These are phyloP conservation scores for Ormyrus thymus DNA, from an alignment of 2,888 invertebrate species.

Conservation along the genomic window DNA sequence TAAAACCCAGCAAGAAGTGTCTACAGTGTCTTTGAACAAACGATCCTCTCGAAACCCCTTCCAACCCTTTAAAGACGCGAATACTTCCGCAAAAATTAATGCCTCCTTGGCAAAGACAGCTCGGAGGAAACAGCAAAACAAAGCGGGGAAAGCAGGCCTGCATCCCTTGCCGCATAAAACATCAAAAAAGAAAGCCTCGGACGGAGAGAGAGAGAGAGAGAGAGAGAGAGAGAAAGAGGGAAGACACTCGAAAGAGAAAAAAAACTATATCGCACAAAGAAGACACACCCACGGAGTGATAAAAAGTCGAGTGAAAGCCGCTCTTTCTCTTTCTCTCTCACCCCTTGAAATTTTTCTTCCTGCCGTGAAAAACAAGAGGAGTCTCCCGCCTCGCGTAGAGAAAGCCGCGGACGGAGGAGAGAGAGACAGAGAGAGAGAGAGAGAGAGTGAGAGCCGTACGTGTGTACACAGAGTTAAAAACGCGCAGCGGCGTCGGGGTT, in stretches of 20 bases:
- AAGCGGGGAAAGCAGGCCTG: neutral
- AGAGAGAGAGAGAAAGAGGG: conserved; percentile 7
- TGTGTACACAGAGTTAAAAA: conserved; percentile 40
- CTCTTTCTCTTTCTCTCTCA: neutral
- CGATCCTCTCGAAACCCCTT: too few relatives aligned
- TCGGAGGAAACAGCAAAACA: neutral
- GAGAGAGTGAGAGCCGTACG: conserved; percentile 8
- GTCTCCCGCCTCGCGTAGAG: neutral
- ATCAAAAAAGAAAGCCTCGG: conserved; percentile 33
- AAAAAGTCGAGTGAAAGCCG: conserved; percentile 3
- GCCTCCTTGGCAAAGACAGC: neutral
- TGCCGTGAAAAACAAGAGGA: neutral
- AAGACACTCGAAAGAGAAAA: conserved; percentile 45
- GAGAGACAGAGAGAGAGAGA: neutral
- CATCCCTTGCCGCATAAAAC: conserved; percentile 42
- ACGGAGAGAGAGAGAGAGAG: conserved; percentile 3
- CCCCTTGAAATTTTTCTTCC: neutral
- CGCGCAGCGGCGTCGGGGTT: conserved; percentile 48
- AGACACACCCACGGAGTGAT: conserved; percentile 23
- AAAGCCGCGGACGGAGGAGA: neutral
- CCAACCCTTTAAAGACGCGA: conserved; percentile 16
- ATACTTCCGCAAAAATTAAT: conserved; percentile 20
- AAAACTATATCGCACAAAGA: conserved; percentile 27
- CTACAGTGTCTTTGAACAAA: too few relatives aligned
- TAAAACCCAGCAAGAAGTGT: too few relatives aligned